Conservation (phyloP, 2,888 invertebrate species). For the Pasiphila rectangulata region DNA sequence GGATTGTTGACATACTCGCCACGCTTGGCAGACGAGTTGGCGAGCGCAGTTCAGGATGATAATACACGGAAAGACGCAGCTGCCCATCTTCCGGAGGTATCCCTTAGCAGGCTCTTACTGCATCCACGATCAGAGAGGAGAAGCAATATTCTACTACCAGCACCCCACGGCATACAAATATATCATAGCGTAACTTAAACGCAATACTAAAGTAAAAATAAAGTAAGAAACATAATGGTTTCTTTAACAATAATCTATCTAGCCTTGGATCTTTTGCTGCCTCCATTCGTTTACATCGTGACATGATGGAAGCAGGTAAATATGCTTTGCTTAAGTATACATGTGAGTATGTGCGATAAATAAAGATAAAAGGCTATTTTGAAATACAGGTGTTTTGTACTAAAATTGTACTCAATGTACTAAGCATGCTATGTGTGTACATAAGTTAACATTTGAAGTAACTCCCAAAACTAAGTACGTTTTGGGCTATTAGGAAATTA, state of each 20-base stretch:
- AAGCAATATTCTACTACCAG: no score
- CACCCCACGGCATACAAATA: no score
- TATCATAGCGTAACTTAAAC: background rate
- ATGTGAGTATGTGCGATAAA: slow-evolving; percentile 28
- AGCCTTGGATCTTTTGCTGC: slow-evolving; percentile 11
- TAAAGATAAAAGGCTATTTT: slow-evolving; percentile 34
- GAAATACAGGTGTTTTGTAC: slow-evolving; percentile 57
- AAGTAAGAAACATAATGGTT: background rate
- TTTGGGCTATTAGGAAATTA: no score
- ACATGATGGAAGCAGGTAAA: slow-evolving; percentile 19
- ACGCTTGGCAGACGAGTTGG: no score
- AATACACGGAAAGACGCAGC: no score
- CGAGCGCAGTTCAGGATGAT: no score
- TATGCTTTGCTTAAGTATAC: slow-evolving; percentile 21
- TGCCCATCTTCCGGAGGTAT: no score
- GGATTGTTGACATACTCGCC: no score
- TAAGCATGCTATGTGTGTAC: slow-evolving; percentile 9
- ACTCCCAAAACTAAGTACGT: no score
- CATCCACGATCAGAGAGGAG: no score
- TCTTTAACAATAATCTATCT: background rate
- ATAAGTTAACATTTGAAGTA: no score
- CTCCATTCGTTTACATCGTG: slow-evolving; percentile 25
- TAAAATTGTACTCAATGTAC: slow-evolving; percentile 48
- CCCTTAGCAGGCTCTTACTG: no score
- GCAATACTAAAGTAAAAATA: background rate